Conservation (phyloP, 2,113 vertebrate species). For the Eulemur macaco region DNA sequence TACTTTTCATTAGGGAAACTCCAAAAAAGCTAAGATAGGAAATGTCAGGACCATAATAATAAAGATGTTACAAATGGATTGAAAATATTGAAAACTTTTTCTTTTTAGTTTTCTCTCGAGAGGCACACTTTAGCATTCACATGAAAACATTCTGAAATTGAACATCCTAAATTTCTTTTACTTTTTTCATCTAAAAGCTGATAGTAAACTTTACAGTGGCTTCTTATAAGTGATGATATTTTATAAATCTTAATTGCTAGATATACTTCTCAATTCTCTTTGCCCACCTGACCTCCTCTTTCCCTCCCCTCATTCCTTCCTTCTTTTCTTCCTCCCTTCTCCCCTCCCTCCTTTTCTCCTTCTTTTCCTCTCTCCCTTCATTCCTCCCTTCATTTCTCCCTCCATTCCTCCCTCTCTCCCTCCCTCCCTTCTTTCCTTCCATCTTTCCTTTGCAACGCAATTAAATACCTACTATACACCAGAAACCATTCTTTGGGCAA, state of each 20-base stretch:
- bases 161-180: neutral
- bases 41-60: neutral
- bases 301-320: neutral
- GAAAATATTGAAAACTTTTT: neutral
- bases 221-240: neutral
- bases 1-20: slow-evolving; percentile 15
- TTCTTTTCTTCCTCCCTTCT: rapidly evolving
- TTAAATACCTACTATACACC: neutral
- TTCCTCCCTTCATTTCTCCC: rapidly evolving
- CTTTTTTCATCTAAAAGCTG: neutral
- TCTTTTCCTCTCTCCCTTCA: neutral
- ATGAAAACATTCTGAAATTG: slow-evolving; percentile 19
- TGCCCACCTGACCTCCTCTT: neutral
- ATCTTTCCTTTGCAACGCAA: neutral
- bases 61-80: neutral
- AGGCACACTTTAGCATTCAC: neutral
- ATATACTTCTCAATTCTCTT: neutral
- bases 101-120: neutral
- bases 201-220: neutral
- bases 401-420: neutral
- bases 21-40: neutral
- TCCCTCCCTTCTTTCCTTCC: neutral
- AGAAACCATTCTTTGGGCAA: neutral
- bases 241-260: neutral
- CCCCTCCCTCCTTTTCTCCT: rapidly evolving